Base-by-base conservation (phyloP, 2,888 invertebrate genomes). In the Ornithoptera priamus region DNA sequence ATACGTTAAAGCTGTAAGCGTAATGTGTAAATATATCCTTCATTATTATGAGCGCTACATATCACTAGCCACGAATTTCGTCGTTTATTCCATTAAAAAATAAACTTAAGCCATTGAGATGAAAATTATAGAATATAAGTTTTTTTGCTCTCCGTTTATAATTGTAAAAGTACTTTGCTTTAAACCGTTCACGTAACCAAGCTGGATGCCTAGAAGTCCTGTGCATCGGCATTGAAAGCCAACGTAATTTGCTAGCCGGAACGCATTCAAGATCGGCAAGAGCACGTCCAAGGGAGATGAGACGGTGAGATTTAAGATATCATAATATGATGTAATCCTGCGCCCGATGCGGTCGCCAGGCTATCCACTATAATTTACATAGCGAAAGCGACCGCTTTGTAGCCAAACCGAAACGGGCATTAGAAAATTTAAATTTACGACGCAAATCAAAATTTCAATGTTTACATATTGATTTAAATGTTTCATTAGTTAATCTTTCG, bases 301-400 rank as follows among this genome's bases (percentile, higher is more conserved):
- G 84, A 85, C 78, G 81, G 77, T 77, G 83, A 85, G 86, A 86
- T 89, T 89, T 89, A 86, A 89, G 86, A 88, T 88, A 89, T 90
- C 86, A 88, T 87, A 89, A 90, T 89, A 89, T 87, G 81, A 86
- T 83, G 85, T 89, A 90, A 91, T 89, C 87, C 86, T 84, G 82
- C 81, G 81, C 79, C 83, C 82, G 81, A 78, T 80, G 77, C 80
- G 78, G 81, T 77, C 20, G 56, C 81, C 74, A 74, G 73, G 76
- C 18, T 79, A 81, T 74, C 81, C 78, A 82, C 84, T 88, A 82
- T 88, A 87, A 90, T 90, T 89, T 87, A 88, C 88, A 86, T 84
- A 82, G 85, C 87, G 86, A 85, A 87, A 85, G 82, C 83, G 79
- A 85, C 86, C 85, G 82, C 86, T 86, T 86, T 82, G 81, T 85